Evolutionary conservation across 2,888 invertebrate genomes (phyloP), one percentile per base, ranked within the genome.

Genomic region (Eueremaeus valkanovi): DNA sequence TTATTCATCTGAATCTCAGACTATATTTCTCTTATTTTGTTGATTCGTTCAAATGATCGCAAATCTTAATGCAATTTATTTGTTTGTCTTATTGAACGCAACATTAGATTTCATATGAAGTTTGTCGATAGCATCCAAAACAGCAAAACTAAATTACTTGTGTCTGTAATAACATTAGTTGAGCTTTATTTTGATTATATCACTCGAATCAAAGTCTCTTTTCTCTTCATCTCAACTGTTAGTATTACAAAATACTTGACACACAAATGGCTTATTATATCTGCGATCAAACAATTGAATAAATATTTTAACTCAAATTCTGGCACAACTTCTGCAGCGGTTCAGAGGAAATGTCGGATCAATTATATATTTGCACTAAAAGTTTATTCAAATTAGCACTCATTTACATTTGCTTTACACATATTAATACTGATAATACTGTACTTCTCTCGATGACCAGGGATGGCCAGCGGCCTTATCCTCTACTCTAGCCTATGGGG

Each of bases 1-100:
- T 66, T 11, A 66, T 36, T 66, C 63, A 6, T 36, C 36, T 33
- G 63, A 66, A 58, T 58, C 29, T 58, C 58, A 58, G 29, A 27
- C 58, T 58, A 24, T 29, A 58, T 58, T n/a, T 49, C 55, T 21
- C 27, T 55, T 21, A 18, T 31, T 70, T 70, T 70, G 42, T 70
- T 70, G 70, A 70, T 70, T 70, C 29, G 42, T 16, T 27, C 29
- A 42, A 70, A 27, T 42, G 42, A 70, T 70, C 11, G 70, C 70
- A 42, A 36, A 70, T 70, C 70, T 70, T 66, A 66, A 66, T 66
- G 63, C n/a, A 66, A 66, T 66, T 66, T 66, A 66, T 66, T 66
- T 66, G 42, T 40, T 70, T 45, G 11, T 42, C 40, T n/a, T 16
- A 42, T 68, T 70, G 18, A 70, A 27, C 36, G 27, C 16, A 70